Conservation (phyloP, 2,797 vertebrate genomes). For the Myiotriccus ornatus region DNA sequence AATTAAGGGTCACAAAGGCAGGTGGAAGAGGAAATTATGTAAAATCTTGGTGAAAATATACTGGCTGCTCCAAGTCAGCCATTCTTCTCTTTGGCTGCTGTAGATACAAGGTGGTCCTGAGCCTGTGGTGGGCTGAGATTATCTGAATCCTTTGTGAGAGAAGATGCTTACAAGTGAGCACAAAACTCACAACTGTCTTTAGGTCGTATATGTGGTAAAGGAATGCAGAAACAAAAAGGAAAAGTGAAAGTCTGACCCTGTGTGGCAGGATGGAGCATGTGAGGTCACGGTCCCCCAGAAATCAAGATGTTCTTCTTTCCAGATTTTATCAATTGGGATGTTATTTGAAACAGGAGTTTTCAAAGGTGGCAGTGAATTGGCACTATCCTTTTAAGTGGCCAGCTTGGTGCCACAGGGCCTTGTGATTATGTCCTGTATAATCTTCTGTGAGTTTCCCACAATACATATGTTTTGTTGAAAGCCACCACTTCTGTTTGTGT, state of each 20-base stretch:
- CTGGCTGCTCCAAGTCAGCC: not conserved
- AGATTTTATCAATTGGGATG: not conserved
- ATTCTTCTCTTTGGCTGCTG: not conserved
- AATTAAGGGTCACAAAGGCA: not conserved
- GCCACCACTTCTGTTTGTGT: not conserved
- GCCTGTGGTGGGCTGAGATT: not conserved
- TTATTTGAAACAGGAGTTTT: not conserved
- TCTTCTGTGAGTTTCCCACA: not conserved
- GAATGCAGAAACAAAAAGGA: not conserved
- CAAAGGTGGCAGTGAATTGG: not conserved
- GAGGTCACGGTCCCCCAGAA: not conserved
- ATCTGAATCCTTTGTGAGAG: rapidly evolving
- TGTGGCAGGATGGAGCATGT: not conserved
- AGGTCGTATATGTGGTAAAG: not conserved
- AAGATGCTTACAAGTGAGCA: not conserved
- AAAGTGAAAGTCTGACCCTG: not conserved
- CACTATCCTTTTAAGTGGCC: not conserved
- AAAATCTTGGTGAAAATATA: not conserved
- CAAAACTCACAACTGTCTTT: not conserved
- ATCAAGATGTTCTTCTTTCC: not conserved
- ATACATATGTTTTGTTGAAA: not conserved
- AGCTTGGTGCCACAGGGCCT: rapidly evolving
- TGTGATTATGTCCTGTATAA: not conserved
- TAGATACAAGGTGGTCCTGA: not conserved
- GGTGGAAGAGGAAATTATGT: not conserved